Percentiles rank a stretch among this genome's conserved stretches.
Evolutionary conservation across 2,888 invertebrate genomes (phyloP).

Genomic region (Machimus rusticus): DNA sequence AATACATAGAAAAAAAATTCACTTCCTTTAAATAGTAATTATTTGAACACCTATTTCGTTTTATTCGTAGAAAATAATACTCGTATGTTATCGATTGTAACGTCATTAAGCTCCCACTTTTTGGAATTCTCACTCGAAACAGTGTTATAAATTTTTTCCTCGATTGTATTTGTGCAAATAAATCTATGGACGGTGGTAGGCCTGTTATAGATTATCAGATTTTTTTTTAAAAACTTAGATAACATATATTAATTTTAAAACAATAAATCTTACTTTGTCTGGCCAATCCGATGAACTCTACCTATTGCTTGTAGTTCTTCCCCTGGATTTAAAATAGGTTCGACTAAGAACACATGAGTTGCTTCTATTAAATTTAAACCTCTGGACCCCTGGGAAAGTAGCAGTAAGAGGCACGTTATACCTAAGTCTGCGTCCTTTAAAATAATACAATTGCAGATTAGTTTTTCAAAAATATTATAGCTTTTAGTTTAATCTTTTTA

Average conservation of each 20-base stretch:
- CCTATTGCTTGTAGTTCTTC: constrained; percentile 81
- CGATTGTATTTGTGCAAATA: constrained; percentile 73
- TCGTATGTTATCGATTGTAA: constrained; percentile 62
- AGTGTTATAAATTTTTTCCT: constrained; percentile 70
- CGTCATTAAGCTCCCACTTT: constrained; percentile 62
- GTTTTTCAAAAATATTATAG: neutral
- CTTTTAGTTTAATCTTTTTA: too few relatives aligned
- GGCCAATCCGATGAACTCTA: constrained; percentile 80
- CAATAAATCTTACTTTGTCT: constrained; percentile 66
- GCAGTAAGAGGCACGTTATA: constrained; percentile 71
- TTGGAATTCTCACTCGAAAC: constrained; percentile 61
- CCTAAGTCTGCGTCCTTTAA: constrained; percentile 59
- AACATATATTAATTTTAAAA: too few relatives aligned
- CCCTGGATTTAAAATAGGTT: constrained; percentile 76
- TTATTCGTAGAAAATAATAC: constrained; percentile 56
- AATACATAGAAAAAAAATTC: neutral
- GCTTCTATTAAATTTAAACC: constrained; percentile 82
- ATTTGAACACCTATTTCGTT: neutral
- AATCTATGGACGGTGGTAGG: constrained; percentile 76
- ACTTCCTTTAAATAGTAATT: neutral
- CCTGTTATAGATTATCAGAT: constrained; percentile 50
- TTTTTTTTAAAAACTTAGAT: too few relatives aligned
- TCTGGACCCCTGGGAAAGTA: constrained; percentile 74
- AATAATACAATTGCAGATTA: neutral
- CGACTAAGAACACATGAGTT: constrained; percentile 77